These are phyloP conservation scores for Thecocarcelia acutangulata DNA, from an alignment of 2,888 invertebrate genomes.

Conservation along the genomic window DNA sequence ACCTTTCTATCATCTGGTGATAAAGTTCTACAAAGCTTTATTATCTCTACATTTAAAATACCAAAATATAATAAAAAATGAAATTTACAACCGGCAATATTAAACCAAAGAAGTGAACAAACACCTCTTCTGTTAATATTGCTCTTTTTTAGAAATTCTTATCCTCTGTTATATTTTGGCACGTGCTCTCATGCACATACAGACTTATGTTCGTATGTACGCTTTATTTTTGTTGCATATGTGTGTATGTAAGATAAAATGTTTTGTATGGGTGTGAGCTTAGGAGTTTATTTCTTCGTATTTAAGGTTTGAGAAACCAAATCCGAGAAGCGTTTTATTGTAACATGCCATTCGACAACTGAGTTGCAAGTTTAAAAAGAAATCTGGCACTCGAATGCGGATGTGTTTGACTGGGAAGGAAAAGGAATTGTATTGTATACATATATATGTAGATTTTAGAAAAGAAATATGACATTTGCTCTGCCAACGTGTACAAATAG, in stretches of 20 bases:
- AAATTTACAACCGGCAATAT: constrained; percentile 16
- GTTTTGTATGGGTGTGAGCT: no score
- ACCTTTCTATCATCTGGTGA: no score
- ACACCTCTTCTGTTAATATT: constrained; percentile 23
- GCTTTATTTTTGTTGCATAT: neutral
- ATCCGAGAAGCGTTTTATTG: no score
- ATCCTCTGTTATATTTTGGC: neutral
- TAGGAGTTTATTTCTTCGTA: no score
- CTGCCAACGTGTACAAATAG: constrained; percentile 29
- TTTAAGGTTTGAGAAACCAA: no score
- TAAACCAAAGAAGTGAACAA: constrained; percentile 8
- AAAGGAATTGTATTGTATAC: neutral
- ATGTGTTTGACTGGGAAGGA: no score
- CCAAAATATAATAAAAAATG: neutral
- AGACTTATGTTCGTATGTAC: neutral
- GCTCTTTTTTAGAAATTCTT: constrained; percentile 22
- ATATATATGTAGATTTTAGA: neutral
- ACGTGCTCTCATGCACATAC: neutral
- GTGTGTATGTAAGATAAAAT: no score
- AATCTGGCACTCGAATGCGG: no score
- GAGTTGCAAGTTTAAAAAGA: no score
- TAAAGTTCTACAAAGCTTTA: neutral
- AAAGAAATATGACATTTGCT: constrained; percentile 22
- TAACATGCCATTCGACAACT: no score
- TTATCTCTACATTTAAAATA: neutral